Evolutionary conservation across 2,113 vertebrate genomes (phyloP), one percentile per base, ranked within the genome.

Genomic region (Notiomystis cincta): DNA sequence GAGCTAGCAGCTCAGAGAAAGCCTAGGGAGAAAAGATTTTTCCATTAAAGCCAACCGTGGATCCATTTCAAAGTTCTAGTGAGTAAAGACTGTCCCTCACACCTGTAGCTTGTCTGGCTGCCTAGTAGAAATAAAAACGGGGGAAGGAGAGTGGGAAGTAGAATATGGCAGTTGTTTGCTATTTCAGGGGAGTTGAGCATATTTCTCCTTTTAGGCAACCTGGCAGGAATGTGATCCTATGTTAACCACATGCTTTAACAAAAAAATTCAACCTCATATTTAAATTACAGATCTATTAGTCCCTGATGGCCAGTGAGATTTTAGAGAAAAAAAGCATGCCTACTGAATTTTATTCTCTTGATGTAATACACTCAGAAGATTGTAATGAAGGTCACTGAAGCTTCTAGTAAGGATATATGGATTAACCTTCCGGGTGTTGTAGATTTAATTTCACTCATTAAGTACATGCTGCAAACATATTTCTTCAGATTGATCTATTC

Each of bases 401-500:
- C 83, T 89, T 95, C 65, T 87, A 80, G 31, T 76, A 69, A 91
- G 53, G 69, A 35, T 85, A 83, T 72, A 73, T 30, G 76, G 61
- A 92, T 95, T 78, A 88, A 85, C 35, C 42, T 92, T 89, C 85
- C 54, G 64, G 82, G 57, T 81, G 48, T 50, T 67, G 82, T 53
- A 70, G 69, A 48, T 94, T 91, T 93, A 44, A 83, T 95, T 95
- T 87, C 60, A 79, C 42, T 91, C 89, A 35, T 48, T 92, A 87
- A 83, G 17, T 92, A 87, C 56, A 71, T 30, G 65, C 48, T 93
- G 75, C 51, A 95, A 92, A 89, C 76, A 64, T 79, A 85, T 77
- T 84, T 97, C 62, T 88, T 95, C 72, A 79, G 71, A 79, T 64
- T 80, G 86, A 96, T 95, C 89, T 95, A 33, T 70, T 77, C 67